Evolutionary conservation across 2,888 invertebrate species (phyloP), one percentile per base, ranked within the genome.

Genomic region (Trichogramma dendrolimi): DNA sequence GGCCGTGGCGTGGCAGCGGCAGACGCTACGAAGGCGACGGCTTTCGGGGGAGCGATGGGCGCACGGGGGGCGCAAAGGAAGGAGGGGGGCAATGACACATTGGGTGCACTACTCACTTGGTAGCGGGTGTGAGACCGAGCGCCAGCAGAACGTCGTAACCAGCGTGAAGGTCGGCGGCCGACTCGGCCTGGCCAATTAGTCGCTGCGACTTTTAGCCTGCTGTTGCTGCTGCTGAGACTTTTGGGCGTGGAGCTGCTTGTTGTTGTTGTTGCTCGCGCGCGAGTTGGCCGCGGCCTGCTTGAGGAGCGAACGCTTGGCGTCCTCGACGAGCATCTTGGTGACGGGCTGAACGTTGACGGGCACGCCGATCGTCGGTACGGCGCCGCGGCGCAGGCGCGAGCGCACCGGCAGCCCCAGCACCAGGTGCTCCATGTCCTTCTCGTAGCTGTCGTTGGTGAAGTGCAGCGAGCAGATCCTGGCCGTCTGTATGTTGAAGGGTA

Each of bases 401-500:
- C 83, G 75, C 60, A 81, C 81, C 66, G 83, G 83, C 66, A 83
- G 74, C 5, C 83, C 83, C 61, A 83, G 76, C 64, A 83, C 78
- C 69, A 83, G 81, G 75, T 83, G 83, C 71, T 83, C 83, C 66
- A 83, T 81, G 73, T 83, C 83, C 67, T 83, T 79, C 74, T 84
- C 83, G 77, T 84, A 84, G 67, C 81, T 81, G 43, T 79, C 78
- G 64, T 80, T 79, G 58, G 80, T 79, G 68, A 83, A 83, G 71
- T 83, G 83, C 61, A 82, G 74, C 59, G 83, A 84, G 72, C 84
- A 84, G 69, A 84, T 80, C 57, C 83, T 78, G 6, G 84, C 84
- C 4, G 84, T 84, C 58, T 83, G 80, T 67, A 83, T 83, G 74
- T 84, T 84, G 72, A 80, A 80, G 56, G 78, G 77, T 62, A 75